Evolutionary conservation across 2,113 vertebrate species (phyloP).

Genomic region (Narcine bancroftii): DNA sequence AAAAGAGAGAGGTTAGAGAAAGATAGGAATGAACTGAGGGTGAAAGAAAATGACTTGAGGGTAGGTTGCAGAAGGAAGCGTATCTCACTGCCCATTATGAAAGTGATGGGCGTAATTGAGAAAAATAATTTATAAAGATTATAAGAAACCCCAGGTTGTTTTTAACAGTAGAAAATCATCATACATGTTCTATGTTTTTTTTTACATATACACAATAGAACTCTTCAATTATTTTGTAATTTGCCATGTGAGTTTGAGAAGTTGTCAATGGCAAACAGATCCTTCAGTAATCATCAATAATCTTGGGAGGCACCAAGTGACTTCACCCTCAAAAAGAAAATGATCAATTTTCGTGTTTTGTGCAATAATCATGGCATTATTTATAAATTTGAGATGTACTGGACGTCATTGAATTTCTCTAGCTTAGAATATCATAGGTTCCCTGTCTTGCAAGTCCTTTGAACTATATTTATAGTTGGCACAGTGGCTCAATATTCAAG

Average conservation of each 20-base stretch:
- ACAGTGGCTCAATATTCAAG: not conserved
- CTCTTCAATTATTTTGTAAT: not conserved
- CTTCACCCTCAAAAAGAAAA: constrained; percentile 7
- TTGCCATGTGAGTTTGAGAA: constrained; percentile 6
- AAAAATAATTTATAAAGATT: constrained; percentile 23
- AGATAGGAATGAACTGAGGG: not conserved
- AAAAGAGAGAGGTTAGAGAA: not conserved
- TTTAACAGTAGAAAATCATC: constrained; percentile 28
- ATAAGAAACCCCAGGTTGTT: constrained; percentile 27
- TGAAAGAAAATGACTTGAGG: not conserved
- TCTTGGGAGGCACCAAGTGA: constrained; percentile 5
- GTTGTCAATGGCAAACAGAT: not conserved
- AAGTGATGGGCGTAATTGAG: not conserved
- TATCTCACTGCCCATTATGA: not conserved
- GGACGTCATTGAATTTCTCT: not conserved
- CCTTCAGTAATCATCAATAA: not conserved
- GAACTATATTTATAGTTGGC: not conserved
- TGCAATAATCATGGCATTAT: constrained; percentile 23
- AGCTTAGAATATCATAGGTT: not conserved
- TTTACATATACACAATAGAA: constrained; percentile 9
- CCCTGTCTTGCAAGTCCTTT: not conserved
- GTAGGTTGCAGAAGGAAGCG: not conserved
- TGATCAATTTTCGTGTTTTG: constrained; percentile 18
- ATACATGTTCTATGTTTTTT: constrained; percentile 28
- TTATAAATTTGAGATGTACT: not conserved